Base-by-base conservation (phyloP, 1,140 invertebrate species). In the Cylas formicarius region DNA sequence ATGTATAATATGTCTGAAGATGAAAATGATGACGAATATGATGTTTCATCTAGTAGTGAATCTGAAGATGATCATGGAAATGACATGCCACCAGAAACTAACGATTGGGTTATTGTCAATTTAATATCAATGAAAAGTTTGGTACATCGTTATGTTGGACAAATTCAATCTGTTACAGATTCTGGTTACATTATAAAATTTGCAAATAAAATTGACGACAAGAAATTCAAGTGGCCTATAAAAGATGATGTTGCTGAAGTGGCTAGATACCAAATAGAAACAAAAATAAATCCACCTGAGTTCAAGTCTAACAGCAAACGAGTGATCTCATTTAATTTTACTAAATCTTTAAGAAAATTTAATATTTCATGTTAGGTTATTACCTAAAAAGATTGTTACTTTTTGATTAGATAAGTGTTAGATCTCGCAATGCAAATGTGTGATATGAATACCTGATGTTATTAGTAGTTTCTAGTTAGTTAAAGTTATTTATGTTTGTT, bases 31-130 rank as follows among this genome's bases (percentile, higher is more conserved):
- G n/a, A n/a, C n/a, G n/a, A n/a, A n/a, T n/a, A n/a, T n/a, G n/a
- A n/a, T 14, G 19, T 10, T n/a, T 33, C 14, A 33, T 33, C 3
- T 11, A 11, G 13, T 33, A 16, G 11, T 33, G 11, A 33, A 33
- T 33, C 31, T n/a, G 11, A 14, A 33, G 7, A 33, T 33, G 11
- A 33, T n/a, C n/a, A n/a, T n/a, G n/a, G n/a, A 33, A 33, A 33
- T 18, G 10, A 10, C 14, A 4, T 33, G 10, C 14, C 31, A 9
- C 31, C 14, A 11, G 14, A 33, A n/a, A 14, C 31, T n/a, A 33
- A 33, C 3, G 31, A 33, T 33, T 33, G 31, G 31, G 14, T 33
- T 16, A 9, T 33, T 9, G 31, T 14, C 4, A 33, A 33, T 14
- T 33, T 33, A n/a, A n/a, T n/a, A n/a, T n/a, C 26, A 4, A 28